Evolutionary conservation across 2,888 invertebrate genomes (phyloP), one percentile per base, ranked within the genome.

Genomic region (Zelleria hepariella): DNA sequence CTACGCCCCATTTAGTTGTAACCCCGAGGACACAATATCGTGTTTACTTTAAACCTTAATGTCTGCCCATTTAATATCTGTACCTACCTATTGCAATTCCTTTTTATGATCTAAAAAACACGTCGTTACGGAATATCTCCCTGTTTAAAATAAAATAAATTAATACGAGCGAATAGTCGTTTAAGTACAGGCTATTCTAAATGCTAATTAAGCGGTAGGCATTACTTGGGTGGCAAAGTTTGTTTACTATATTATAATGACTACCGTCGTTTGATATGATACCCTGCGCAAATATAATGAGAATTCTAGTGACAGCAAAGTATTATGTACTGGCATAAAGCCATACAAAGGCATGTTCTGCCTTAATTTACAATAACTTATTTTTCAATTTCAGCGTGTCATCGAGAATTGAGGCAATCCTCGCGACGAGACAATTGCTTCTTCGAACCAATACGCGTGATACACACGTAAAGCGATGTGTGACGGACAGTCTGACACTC

Each of bases 1-100:
- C 78, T 78, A 75, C 66, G 74, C 61, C 74, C 65, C 66, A 67
- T 71, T 77, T 75, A 78, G 75, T 76, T 72, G 70, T 71, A 66
- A 53, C 54, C 54, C 53, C 8, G 4, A 54, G 54, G 54, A n/a
- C 5, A 51, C 51, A 25, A 24, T 6, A n/a, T 53, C 53, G n/a
- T 53, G 53, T 53, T 53, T 53, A 53, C 25, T 53, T 53, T 42
- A 53, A 23, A 53, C 20, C n/a, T 53, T 53, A 53, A 53, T 20
- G 25, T 54, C 26, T 7, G n/a, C 54, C 7, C n/a, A n/a, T n/a
- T n/a, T n/a, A n/a, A n/a, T n/a, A n/a, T n/a, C n/a, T n/a, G n/a
- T n/a, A n/a, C n/a, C n/a, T n/a, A 54, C 6, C n/a, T 25, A 6
- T 54, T n/a, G 25, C 15, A 23, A 54, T 26, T 54, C 15, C 15